Conservation (phyloP, 2,888 invertebrate species). For the Apamea anceps region DNA sequence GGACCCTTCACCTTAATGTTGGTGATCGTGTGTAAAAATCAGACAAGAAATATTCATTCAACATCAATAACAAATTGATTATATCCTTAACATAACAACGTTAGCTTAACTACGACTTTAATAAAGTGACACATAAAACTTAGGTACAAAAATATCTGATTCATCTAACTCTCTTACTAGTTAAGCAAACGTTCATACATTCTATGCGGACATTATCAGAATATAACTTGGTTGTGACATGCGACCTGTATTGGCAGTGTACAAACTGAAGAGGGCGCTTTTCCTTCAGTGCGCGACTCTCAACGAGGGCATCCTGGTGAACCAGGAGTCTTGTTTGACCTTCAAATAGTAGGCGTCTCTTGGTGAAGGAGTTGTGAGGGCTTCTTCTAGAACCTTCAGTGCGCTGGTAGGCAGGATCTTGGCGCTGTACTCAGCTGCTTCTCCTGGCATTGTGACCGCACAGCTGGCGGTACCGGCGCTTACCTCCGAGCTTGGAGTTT, state of each 20-base stretch:
- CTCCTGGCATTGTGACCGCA: conserved; percentile 89
- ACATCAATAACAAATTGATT: conserved; percentile 54
- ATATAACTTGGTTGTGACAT: conserved; percentile 64
- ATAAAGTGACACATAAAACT: conserved; percentile 14
- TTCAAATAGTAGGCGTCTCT: conserved; percentile 89
- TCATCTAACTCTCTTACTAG: conserved; percentile 37
- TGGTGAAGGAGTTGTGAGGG: conserved; percentile 90
- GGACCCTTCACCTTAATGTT: conserved; percentile 62
- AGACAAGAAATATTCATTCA: conserved; percentile 50
- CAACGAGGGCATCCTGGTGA: conserved; percentile 88
- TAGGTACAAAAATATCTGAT: conserved; percentile 27
- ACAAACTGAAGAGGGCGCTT: conserved; percentile 35
- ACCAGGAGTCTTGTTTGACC: conserved; percentile 89
- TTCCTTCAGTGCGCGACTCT: conserved; percentile 79
- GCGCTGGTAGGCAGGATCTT: conserved; percentile 91
- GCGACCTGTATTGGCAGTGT: conserved; percentile 54
- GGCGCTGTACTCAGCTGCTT: conserved; percentile 92
- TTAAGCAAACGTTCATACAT: conserved; percentile 62
- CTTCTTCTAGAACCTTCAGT: conserved; percentile 91
- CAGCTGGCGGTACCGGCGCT: conserved; percentile 84
- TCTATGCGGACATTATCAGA: conserved; percentile 55
- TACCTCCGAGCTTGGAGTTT: conserved; percentile 86
- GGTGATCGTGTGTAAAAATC: conserved; percentile 51
- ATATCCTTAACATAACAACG: conserved; percentile 42
- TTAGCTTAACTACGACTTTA: conserved; percentile 52